Evolutionary conservation across 2,888 invertebrate species (phyloP), one percentile per base, ranked within the genome.

Genomic region (Idaea aversata): DNA sequence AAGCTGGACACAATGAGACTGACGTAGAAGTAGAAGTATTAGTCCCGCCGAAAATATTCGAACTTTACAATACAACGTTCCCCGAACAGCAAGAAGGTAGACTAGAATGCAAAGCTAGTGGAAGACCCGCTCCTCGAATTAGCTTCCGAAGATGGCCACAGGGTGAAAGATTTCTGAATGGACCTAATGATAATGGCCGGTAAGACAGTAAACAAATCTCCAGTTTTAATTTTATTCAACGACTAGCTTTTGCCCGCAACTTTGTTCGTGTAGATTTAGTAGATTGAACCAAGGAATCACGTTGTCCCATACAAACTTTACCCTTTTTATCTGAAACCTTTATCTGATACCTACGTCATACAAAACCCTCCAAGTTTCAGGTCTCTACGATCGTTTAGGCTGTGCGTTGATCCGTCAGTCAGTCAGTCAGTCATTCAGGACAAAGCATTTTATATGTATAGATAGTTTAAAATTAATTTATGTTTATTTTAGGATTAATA

Each of bases 1-100:
- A 94, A 36, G 98, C 97, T 6, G 97, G 97, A 3, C 93, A 93
- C 59, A 95, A 94, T 2, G 95, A 96, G 78, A 93, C 94, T 4
- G 94, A 93, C 70, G 95, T 96, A 25, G 95, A 95, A 81, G 94
- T 97, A 25, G 95, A 95, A 74, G 94, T 96, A 0, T 92, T 97
- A 61, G 96, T 97, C 0, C 96, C 95, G 75, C 98, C 98, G 0
- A 95, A 95, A 79, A 96, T 98, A 79, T 96, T 95, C 81, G 96
- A 97, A 79, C 93, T 97, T 64, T 88, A 93, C 62, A 98, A 98
- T 83, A 93, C 94, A 4, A 97, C 97, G 0, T 93, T 94, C 0
- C 91, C 95, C 0, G 93, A 95, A 60, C 93, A 91, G 61, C 93
- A 93, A 59, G 95, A 95, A 75, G 95, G 95, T 0, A 94, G 94